phyloP scores from a whole-genome alignment of 2,113 vertebrate genomes.

The Cottus gobio region DNA sequence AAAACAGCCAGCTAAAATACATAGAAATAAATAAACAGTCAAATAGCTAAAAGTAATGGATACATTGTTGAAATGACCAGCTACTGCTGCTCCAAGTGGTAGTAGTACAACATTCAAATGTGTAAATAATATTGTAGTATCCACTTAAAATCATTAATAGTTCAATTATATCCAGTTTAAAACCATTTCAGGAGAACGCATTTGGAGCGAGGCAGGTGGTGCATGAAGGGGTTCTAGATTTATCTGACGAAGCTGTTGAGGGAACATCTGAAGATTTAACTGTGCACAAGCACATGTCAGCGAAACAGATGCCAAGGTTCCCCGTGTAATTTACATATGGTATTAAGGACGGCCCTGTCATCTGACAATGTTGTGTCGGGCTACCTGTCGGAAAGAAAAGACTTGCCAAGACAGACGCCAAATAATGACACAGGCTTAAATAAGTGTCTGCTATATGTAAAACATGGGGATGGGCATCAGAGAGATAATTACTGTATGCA shows the following conservation, averaged over 20 bases:
- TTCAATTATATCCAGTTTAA: neutral
- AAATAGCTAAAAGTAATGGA: neutral
- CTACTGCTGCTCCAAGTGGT: neutral
- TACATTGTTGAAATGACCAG: neutral
- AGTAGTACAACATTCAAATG: neutral
- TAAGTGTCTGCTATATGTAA: slow-evolving; percentile 21
- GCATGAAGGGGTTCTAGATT: neutral
- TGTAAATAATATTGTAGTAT: neutral
- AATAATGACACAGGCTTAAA: slow-evolving; percentile 1
- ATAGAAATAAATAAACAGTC: neutral
- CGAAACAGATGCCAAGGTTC: slow-evolving; percentile 37
- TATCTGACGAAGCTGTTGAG: neutral
- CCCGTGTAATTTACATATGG: slow-evolving; percentile 28
- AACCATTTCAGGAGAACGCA: neutral
- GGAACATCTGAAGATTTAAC: neutral
- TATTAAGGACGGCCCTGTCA: slow-evolving; percentile 2
- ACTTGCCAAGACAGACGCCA: neutral
- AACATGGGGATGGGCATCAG: slow-evolving; percentile 28
- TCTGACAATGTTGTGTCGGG: slow-evolving; percentile 3
- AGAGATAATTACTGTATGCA: slow-evolving; percentile 68
- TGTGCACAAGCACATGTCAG: neutral
- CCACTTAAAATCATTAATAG: neutral
- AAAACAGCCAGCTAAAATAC: neutral
- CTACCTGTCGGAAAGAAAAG: neutral
- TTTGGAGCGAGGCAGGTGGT: neutral